Evolutionary conservation across 2,797 vertebrate species (phyloP).

Genomic region (Brachyrhaphis roseni): DNA sequence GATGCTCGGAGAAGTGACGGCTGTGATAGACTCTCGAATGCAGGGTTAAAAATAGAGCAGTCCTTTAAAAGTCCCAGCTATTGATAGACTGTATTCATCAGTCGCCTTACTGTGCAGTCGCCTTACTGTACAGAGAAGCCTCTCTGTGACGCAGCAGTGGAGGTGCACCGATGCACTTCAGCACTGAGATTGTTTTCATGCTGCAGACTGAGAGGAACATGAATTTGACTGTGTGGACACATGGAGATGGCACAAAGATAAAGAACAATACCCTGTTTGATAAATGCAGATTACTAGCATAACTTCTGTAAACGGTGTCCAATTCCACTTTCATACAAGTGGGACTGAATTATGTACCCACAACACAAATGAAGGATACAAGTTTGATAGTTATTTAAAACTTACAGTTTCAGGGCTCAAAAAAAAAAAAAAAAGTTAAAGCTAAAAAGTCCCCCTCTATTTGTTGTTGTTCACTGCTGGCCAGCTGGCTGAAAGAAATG

Average conservation of each 20-base stretch:
- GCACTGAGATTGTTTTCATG: background rate
- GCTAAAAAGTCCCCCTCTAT: background rate
- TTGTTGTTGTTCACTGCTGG: background rate
- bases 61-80: constrained; percentile 69
- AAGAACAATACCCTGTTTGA: background rate
- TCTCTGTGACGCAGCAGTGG: background rate
- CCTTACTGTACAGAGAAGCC: constrained; percentile 55
- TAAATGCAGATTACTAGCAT: background rate
- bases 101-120: background rate
- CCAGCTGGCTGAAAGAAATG: background rate
- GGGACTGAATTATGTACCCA: background rate
- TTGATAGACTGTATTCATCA: constrained; percentile 54
- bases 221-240: background rate
- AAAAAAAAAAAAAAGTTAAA: background rate
- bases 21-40: constrained; percentile 34
- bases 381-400: background rate
- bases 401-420: background rate
- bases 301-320: background rate
- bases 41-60: constrained; percentile 66
- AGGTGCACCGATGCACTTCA: background rate
- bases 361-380: background rate
- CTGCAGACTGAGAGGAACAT: background rate
- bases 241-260: background rate
- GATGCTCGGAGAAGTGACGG: constrained; percentile 14
- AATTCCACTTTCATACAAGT: background rate